These are phyloP conservation scores for Brachypalpus laphriformis DNA, from an alignment of 2,888 invertebrate genomes.

Conservation along the genomic window DNA sequence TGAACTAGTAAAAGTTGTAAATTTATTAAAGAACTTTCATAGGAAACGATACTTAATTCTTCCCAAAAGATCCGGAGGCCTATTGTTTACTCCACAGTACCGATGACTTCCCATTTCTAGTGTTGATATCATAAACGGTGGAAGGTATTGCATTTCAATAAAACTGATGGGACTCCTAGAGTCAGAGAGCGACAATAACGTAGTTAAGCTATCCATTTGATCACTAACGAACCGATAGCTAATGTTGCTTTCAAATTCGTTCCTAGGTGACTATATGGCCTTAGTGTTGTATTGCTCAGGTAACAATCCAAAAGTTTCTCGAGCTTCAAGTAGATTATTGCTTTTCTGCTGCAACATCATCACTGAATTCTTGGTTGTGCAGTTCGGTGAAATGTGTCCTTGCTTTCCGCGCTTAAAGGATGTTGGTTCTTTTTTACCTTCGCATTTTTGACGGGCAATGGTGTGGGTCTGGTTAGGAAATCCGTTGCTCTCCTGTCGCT, in stretches of 20 bases:
- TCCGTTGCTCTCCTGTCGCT: not conserved
- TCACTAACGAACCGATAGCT: not conserved
- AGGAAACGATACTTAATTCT: constrained; percentile 19
- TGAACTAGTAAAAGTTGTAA: constrained; percentile 38
- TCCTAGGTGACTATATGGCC: not conserved
- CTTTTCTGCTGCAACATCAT: not conserved
- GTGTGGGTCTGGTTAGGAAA: not conserved
- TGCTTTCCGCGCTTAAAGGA: constrained; percentile 41
- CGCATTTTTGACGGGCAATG: not conserved
- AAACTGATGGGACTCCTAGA: constrained; percentile 60
- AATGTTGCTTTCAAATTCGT: constrained; percentile 17
- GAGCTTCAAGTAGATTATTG: not conserved
- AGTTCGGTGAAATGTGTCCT: constrained; percentile 21
- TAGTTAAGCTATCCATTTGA: not conserved
- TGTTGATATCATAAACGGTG: constrained; percentile 16
- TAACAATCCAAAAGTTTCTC: not conserved
- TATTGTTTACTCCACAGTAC: constrained; percentile 59
- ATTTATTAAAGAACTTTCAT: constrained; percentile 25
- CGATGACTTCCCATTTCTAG: not conserved
- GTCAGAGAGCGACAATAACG: constrained; percentile 22
- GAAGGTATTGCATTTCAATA: constrained; percentile 29
- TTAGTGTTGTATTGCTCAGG: not conserved
- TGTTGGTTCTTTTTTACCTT: not conserved
- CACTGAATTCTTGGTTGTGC: not conserved
- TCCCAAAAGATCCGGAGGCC: constrained; percentile 39